phyloP scores from a whole-genome alignment of 2,888 invertebrate genomes.

The Polymixis lichenea region DNA sequence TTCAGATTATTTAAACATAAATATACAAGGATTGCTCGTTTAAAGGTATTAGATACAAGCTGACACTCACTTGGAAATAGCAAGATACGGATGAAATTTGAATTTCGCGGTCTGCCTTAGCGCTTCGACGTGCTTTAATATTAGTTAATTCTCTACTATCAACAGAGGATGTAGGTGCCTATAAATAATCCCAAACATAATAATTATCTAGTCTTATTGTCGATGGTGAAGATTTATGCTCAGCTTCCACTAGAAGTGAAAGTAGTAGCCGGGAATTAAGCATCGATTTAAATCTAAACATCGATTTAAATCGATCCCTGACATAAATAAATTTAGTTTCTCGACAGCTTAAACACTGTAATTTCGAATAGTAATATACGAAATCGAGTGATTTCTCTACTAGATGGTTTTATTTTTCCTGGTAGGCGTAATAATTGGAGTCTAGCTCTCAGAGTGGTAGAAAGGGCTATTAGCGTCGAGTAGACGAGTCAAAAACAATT shows the following conservation, averaged over 20 bases:
- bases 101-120: too few relatives aligned
- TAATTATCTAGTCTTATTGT: constrained; percentile 41
- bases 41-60: too few relatives aligned
- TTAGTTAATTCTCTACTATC: neutral
- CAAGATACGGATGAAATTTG: too few relatives aligned
- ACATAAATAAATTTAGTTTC: constrained; percentile 31
- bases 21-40: too few relatives aligned
- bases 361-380: constrained; percentile 3
- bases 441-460: neutral
- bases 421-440: neutral
- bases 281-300: constrained; percentile 41
- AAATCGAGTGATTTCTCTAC: neutral
- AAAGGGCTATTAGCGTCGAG: neutral
- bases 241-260: constrained; percentile 41
- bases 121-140: too few relatives aligned
- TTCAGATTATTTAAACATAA: too few relatives aligned
- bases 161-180: neutral
- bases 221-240: constrained; percentile 36
- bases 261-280: constrained; percentile 44
- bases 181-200: constrained; percentile 28
- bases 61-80: too few relatives aligned
- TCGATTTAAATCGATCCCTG: constrained; percentile 33
- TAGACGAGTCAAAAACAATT: constrained; percentile 2
- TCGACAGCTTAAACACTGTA: constrained; percentile 29
- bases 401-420: neutral